Evolutionary conservation across 2,797 vertebrate genomes (phyloP).

Genomic region (Babyrousa celebensis): DNA sequence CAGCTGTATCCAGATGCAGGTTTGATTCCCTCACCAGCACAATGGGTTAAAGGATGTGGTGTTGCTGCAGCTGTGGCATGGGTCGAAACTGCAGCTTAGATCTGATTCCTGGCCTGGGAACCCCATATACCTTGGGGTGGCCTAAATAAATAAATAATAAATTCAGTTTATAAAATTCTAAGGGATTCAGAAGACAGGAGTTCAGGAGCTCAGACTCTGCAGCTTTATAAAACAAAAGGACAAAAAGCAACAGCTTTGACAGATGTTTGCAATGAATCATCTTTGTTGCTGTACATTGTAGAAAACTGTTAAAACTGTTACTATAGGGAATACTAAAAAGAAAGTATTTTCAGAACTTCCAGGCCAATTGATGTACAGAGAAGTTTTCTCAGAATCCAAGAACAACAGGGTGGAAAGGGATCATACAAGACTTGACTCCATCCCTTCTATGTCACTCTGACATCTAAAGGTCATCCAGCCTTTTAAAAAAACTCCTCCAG

Average conservation of each 20-base stretch:
- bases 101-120: no score
- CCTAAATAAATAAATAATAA: no score
- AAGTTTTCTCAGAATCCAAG: constrained; percentile 33
- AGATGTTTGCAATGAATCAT: constrained; percentile 79
- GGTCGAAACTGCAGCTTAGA: no score
- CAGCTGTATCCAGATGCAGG: no score
- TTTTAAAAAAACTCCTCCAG: background rate
- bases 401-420: background rate
- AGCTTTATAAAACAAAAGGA: constrained; percentile 71
- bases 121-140: no score
- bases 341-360: constrained; percentile 66
- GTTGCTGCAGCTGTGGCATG: no score
- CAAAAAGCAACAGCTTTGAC: constrained; percentile 74
- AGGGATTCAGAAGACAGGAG: constrained; percentile 19
- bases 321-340: constrained; percentile 57
- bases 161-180: constrained; percentile 25
- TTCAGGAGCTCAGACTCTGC: constrained; percentile 47
- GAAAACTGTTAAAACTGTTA: constrained; percentile 76
- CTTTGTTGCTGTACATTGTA: constrained; percentile 71
- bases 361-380: constrained; percentile 8
- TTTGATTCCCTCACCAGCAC: no score
- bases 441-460: background rate
- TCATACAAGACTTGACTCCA: background rate
- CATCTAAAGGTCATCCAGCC: background rate
- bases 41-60: no score